These are phyloP conservation scores for Scylla paramamosain DNA, from an alignment of 1,140 invertebrate genomes.

Conservation along the genomic window DNA sequence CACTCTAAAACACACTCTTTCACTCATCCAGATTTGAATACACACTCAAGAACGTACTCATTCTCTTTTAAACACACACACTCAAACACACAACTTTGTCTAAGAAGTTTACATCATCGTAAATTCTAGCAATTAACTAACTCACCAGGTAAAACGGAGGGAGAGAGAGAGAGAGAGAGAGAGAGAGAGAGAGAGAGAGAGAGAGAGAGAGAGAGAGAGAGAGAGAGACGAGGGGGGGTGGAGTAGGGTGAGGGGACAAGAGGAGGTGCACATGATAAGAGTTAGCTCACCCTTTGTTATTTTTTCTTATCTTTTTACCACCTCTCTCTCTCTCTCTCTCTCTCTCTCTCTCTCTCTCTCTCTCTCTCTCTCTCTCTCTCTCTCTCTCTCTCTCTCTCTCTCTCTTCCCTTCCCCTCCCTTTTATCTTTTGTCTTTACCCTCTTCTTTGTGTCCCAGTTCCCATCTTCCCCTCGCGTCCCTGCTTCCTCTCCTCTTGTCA, in stretches of 20 bases:
- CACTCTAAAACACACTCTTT: not conserved
- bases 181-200: slow-evolving; percentile 35
- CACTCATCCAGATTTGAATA: not conserved
- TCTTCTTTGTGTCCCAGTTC: slow-evolving; percentile 17
- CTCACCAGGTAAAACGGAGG: not conserved
- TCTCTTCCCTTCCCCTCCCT: not conserved
- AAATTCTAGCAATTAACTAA: not conserved
- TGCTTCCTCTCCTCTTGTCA: slow-evolving; percentile 11
- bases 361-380: slow-evolving; percentile 53
- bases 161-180: slow-evolving; percentile 15
- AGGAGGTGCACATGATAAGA: not conserved
- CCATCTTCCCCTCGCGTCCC: not conserved
- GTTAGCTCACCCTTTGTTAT: not conserved
- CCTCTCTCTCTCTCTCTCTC: not conserved
- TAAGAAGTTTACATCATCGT: not conserved
- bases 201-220: not conserved
- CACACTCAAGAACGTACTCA: not conserved
- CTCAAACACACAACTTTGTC: not conserved
- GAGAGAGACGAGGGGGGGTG: not conserved
- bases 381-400: slow-evolving; percentile 48
- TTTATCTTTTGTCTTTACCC: slow-evolving; percentile 28
- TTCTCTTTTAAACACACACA: not conserved
- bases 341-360: slow-evolving; percentile 42
- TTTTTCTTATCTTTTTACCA: not conserved
- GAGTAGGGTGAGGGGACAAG: not conserved